Base-by-base conservation (phyloP, 2,113 vertebrate genomes). In the Jacana jacana region DNA sequence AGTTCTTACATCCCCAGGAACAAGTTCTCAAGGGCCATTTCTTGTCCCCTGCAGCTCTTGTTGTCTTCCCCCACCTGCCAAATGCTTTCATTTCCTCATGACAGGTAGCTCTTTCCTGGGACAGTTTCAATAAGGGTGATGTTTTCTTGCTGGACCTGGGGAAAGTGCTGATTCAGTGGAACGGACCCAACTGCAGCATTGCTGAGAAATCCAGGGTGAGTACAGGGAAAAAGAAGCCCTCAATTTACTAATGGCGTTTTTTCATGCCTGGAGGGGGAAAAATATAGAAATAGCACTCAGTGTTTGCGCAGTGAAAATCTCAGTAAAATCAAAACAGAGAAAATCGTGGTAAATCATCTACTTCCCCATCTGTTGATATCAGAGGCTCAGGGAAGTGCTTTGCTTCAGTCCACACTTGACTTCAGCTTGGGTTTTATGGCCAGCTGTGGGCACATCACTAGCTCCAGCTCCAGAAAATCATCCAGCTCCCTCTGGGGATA, bases 121-220 rank as follows among this genome's bases (percentile, higher is more conserved):
- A 97, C 95, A 99, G 98, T 83, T 99, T 99, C 92, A 99, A 99
- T 94, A 98, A 96, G 25, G 99, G 99, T 2, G 99, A 99, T 24
- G 98, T 99, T 60, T 99, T 99, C 90, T 90, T 99, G 73, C 94
- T 99, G 97, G 99, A 99, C 88, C 97, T 99, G 6, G 99, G 99
- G 23, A 99, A 99, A 95, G 97, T 98, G 78, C 98, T 99, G 30
- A 98, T 99, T 94, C 99, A 99, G 96, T 99, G 99, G 99, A 99
- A 99, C 0, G 98, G 99, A 8, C 98, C 98, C 37, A 97, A 97
- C 69, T 99, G 99, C 98, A 99, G 98, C 98, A 98, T 98, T 93
- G 97, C 97, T 35, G 99, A 99, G 95, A 99, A 98, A 91, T 96
- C 99, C n/a, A 98, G 98, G 97, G 99, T 99, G 81, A 97, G 97